phyloP scores from a whole-genome alignment of 2,888 invertebrate genomes.

The Cephus rjabovi region DNA sequence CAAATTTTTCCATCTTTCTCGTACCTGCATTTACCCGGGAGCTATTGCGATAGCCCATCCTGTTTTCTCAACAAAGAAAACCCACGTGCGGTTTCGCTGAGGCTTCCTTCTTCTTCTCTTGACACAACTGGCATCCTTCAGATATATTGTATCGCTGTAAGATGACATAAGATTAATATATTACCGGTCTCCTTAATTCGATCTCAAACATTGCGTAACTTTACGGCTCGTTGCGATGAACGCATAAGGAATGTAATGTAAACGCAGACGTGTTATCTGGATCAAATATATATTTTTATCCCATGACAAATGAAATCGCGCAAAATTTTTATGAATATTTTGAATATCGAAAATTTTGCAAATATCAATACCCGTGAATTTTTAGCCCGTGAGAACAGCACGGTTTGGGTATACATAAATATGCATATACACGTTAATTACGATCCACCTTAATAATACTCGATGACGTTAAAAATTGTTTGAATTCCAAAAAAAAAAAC shows the following conservation, averaged over 20 bases:
- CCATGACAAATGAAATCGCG: background rate
- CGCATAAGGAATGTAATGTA: conserved; percentile 7
- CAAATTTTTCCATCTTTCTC: background rate
- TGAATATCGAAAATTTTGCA: background rate
- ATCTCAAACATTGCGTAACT: conserved; percentile 24
- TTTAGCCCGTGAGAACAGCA: background rate
- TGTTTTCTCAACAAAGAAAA: background rate
- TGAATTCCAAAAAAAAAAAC: background rate
- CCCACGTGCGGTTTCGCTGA: background rate
- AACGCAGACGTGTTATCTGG: background rate
- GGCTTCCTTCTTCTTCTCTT: background rate
- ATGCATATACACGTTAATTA: background rate
- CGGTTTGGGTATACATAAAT: background rate
- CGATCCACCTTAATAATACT: background rate
- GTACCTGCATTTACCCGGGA: background rate
- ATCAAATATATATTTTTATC: background rate
- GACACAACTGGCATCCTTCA: background rate
- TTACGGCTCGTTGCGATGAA: conserved; percentile 13
- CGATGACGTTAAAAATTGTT: background rate
- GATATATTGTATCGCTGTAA: background rate
- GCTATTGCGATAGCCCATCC: background rate
- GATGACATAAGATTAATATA: conserved; percentile 4
- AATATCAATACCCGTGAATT: background rate
- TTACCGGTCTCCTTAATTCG: conserved; percentile 14
- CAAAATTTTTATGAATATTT: background rate